These are phyloP conservation scores for Steinernema feltiae DNA, from an alignment of 1,140 invertebrate genomes.

Conservation along the genomic window DNA sequence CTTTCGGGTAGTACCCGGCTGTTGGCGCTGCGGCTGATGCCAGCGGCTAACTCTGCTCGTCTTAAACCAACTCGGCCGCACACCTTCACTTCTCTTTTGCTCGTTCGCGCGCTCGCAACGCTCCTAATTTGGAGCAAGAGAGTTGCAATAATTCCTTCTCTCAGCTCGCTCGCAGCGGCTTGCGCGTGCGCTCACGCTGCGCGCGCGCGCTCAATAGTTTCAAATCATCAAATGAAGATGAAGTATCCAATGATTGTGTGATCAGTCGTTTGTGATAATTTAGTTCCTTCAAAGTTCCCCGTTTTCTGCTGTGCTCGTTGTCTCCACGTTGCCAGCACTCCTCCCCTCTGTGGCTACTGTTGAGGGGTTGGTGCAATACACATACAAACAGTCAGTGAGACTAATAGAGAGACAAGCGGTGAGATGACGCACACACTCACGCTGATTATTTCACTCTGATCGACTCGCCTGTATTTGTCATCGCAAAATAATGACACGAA, in stretches of 20 bases:
- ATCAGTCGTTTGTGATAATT: background rate
- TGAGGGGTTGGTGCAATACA: too few species aligned
- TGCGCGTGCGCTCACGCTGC: background rate
- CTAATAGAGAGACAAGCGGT: too few species aligned
- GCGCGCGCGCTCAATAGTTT: background rate
- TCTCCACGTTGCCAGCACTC: background rate
- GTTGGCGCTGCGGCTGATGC: background rate
- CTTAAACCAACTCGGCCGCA: background rate
- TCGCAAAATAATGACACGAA: too few species aligned
- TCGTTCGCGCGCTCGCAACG: too few species aligned
- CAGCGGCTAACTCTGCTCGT: background rate
- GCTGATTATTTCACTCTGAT: too few species aligned
- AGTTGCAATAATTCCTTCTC: constrained; percentile 11
- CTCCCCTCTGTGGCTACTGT: too few species aligned
- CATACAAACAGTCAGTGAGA: too few species aligned
- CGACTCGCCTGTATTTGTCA: too few species aligned
- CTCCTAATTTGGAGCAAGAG: constrained; percentile 11
- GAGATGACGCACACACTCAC: too few species aligned
- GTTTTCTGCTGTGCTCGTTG: background rate
- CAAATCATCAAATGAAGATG: constrained; percentile 13
- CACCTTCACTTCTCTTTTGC: background rate
- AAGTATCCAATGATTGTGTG: constrained; percentile 6
- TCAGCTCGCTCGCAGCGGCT: background rate
- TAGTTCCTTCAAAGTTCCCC: background rate
- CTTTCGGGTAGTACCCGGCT: too few species aligned